Percentiles rank a stretch among this genome's conserved stretches.
Evolutionary conservation across 2,797 vertebrate species (phyloP).

Genomic region (Smutsia temminckii): DNA sequence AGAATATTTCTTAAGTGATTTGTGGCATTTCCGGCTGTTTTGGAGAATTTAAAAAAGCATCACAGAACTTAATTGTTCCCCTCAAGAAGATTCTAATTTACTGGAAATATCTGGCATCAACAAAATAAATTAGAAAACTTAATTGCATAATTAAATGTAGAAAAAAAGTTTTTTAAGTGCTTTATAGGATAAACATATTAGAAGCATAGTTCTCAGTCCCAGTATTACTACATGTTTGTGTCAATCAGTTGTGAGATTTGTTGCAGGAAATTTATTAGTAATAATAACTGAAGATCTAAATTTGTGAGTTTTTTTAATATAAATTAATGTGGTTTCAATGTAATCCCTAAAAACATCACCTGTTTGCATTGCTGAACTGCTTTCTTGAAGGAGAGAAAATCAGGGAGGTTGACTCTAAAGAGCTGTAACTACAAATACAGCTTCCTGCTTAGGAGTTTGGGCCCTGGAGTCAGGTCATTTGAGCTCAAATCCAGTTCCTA

Average conservation of each 20-base stretch:
- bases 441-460: neutral
- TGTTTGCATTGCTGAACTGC: neutral
- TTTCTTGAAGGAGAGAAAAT: neutral
- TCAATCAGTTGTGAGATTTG: neutral
- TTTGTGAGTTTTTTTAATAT: neutral
- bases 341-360: neutral
- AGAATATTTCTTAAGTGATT: neutral
- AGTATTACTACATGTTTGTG: neutral
- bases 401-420: neutral
- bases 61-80: neutral
- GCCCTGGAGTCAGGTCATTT: neutral
- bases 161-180: neutral
- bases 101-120: neutral
- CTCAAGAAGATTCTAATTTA: slow-evolving; percentile 8
- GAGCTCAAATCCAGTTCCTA: neutral
- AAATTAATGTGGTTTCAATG: neutral
- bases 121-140: neutral
- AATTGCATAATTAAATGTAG: neutral
- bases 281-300: slow-evolving; percentile 1
- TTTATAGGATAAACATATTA: slow-evolving; percentile 4
- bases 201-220: neutral
- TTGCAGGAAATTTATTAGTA: neutral
- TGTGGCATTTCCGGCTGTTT: slow-evolving; percentile 34
- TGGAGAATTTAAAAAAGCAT: neutral
- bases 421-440: neutral